Evolutionary conservation across 2,888 invertebrate genomes (phyloP).

Genomic region (Odontomyia ornata): DNA sequence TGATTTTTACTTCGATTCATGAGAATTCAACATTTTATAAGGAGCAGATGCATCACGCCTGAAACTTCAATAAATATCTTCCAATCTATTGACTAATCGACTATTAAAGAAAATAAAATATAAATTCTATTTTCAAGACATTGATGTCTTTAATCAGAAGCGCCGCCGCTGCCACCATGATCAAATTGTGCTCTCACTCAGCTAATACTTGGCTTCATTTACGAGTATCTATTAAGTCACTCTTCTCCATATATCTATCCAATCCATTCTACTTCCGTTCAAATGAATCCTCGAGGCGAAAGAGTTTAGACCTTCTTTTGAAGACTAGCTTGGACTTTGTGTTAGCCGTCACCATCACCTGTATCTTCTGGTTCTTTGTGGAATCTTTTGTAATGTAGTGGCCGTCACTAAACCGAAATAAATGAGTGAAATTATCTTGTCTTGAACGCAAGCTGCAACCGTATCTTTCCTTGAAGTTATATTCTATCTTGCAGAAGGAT

Average conservation of each 20-base stretch:
- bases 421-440: constrained; percentile 36
- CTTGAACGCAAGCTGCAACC: neutral
- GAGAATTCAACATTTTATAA: too few species aligned
- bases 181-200: constrained; percentile 9
- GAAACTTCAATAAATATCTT: too few species aligned
- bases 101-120: too few species aligned
- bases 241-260: neutral
- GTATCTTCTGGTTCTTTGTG: neutral
- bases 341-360: neutral
- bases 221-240: neutral
- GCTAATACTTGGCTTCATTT: neutral
- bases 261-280: neutral
- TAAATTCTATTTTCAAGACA: constrained; percentile 12
- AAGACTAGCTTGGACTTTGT: constrained; percentile 21
- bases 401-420: constrained; percentile 43
- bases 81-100: too few species aligned
- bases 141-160: constrained; percentile 31
- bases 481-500: neutral
- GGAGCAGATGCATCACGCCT: too few species aligned
- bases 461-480: neutral
- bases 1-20: too few species aligned
- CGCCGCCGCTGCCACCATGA: constrained; percentile 17
- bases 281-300: neutral
- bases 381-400: neutral
- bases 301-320: neutral